phyloP scores from a whole-genome alignment of 2,113 vertebrate genomes.

The Ranitomeya variabilis region DNA sequence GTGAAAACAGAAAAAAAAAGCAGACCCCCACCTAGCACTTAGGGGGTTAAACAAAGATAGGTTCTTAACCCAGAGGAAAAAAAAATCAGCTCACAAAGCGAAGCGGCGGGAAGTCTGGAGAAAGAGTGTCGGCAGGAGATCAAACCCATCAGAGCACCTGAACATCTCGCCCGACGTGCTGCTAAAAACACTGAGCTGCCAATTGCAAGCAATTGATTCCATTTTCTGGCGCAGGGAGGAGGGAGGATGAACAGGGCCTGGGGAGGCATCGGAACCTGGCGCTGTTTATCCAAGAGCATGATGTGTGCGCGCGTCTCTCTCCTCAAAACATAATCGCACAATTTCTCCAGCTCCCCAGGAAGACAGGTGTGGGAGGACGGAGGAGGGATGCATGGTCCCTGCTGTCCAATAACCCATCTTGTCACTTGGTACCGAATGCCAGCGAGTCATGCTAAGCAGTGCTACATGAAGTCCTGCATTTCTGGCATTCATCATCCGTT shows the following conservation, averaged over 20 bases:
- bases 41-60: constrained; percentile 49
- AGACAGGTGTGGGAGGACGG: constrained; percentile 17
- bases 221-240: constrained; percentile 56
- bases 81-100: constrained; percentile 54
- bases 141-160: constrained; percentile 59
- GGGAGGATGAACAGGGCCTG: constrained; percentile 48
- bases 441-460: not conserved
- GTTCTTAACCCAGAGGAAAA: constrained; percentile 48
- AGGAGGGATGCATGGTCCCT: constrained; percentile 26
- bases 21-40: not conserved
- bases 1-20: not conserved
- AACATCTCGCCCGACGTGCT: constrained; percentile 56
- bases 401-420: constrained; percentile 35
- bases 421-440: not conserved
- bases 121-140: constrained; percentile 57
- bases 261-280: constrained; percentile 43
- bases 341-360: constrained; percentile 53
- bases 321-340: constrained; percentile 58
- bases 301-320: constrained; percentile 54
- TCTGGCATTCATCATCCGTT: not conserved
- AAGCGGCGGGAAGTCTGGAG: constrained; percentile 53
- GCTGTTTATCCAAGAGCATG: constrained; percentile 56
- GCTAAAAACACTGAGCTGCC: constrained; percentile 58
- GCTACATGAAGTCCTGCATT: not conserved
- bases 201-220: constrained; percentile 59